Evolutionary conservation across 2,888 invertebrate genomes (phyloP), one percentile per base, ranked within the genome.

Genomic region (Flexamia atlantica): DNA sequence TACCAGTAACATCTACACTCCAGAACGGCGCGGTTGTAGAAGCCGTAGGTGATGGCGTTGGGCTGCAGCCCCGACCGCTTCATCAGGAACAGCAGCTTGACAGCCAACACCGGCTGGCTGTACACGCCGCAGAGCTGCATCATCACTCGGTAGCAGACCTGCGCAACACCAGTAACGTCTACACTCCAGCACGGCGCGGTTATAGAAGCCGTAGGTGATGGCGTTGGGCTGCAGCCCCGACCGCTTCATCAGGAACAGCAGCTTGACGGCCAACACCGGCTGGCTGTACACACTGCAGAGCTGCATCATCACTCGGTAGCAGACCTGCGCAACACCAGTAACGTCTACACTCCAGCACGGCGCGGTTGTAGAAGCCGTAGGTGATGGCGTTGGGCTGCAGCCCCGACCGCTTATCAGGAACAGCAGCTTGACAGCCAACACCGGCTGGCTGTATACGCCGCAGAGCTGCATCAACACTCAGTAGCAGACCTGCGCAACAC

Each of bases 391-490:
- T 99, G 0, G 99, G 98, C 89, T 97, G 97, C 53, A 99, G 93
- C 0, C 98, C 98, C 53, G 95, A 95, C 25, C 96, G 94, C 90
- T 98, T 98, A 98, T 98, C 68, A 97, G 93, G 89, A 97, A 95
- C 87, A 97, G 91, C 74, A 97, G 91, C 88, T 98, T 97, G 0
- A 99, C 98, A 0, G 99, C 99, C 88, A 99, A 91, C 83, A 98
- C 95, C 0, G 99, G 99, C 89, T 97, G 93, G 84, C 97, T 97
- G 90, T 98, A 97, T 86, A 97, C 95, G 7, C 99, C 98, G 91
- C 99, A 99, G 30, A 99, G 92, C 90, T 99, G 98, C 97, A 99
- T 98, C 95, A 99, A 96, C 81, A 99, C 96, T 85, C 99, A 94
- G 90, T 99, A 99, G 91, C 99, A 99, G 79, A 99, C 97, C 95